These are phyloP conservation scores for Parotia lawesii DNA, from an alignment of 2,113 vertebrate genomes.

Conservation along the genomic window DNA sequence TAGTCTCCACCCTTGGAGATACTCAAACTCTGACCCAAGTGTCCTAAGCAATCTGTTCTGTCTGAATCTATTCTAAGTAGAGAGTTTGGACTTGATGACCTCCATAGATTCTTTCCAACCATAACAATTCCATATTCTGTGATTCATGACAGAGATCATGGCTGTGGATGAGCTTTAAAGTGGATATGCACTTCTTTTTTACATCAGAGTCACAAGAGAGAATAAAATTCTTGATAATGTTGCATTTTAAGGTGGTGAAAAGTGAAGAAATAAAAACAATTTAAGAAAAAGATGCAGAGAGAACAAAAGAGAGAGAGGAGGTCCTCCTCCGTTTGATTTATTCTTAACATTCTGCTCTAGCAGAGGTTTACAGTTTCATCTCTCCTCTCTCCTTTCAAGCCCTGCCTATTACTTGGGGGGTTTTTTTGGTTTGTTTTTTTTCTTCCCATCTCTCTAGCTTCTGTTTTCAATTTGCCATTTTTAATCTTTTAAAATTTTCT, in stretches of 20 bases:
- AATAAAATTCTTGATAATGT: neutral
- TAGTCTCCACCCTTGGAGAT: neutral
- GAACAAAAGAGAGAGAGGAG: neutral
- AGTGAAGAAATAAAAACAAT: neutral
- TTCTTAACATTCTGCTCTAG: neutral
- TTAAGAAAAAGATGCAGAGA: neutral
- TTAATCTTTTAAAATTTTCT: neutral
- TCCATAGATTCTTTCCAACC: neutral
- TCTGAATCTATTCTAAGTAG: neutral
- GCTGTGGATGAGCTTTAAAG: neutral
- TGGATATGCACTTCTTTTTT: neutral
- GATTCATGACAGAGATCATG: neutral
- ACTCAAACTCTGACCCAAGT: neutral
- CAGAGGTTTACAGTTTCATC: neutral
- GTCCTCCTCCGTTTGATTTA: neutral
- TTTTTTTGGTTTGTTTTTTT: neutral
- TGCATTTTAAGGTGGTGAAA: neutral
- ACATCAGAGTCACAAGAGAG: neutral
- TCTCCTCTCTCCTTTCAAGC: neutral
- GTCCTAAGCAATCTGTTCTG: neutral
- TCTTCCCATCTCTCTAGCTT: neutral
- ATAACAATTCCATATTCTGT: rapidly evolving
- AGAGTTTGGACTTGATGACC: neutral
- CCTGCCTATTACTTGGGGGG: neutral
- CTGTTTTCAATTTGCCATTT: neutral